These are phyloP conservation scores for Pipistrellus kuhlii DNA, from an alignment of 2,797 vertebrate species.

Conservation along the genomic window DNA sequence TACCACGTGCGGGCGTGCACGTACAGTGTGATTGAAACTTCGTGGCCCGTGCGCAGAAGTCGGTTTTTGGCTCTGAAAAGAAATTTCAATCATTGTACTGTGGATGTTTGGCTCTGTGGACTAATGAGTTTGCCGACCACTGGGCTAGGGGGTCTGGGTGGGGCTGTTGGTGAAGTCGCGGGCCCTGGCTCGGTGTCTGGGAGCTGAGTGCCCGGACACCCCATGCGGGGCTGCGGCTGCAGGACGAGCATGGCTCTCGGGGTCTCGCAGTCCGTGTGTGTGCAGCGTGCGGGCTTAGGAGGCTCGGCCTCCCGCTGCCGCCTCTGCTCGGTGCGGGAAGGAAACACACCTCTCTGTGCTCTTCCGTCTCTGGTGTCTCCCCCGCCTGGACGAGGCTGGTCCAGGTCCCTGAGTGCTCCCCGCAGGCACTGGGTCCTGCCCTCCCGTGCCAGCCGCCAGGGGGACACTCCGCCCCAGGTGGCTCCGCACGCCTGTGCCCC, in stretches of 20 bases:
- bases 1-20: too few relatives aligned
- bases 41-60: too few relatives aligned
- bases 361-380: neutral
- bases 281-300: neutral
- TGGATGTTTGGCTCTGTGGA: too few relatives aligned
- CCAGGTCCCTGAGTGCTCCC: neutral
- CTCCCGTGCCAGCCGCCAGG: accelerated
- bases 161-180: accelerated
- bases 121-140: too few relatives aligned
- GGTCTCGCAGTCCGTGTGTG: too few relatives aligned
- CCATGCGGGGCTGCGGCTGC: neutral
- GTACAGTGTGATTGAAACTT: too few relatives aligned
- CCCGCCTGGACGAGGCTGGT: neutral
- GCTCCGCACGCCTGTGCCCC: neutral
- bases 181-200: neutral
- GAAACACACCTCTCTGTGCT: accelerated
- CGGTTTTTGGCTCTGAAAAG: too few relatives aligned
- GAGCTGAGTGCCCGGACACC: too few relatives aligned
- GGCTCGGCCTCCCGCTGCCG: neutral
- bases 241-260: neutral
- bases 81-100: too few relatives aligned
- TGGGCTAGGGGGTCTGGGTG: neutral
- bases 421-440: neutral
- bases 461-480: accelerated
- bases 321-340: neutral